Evolutionary conservation across 2,888 invertebrate genomes (phyloP).

Genomic region (Patella caerulea): DNA sequence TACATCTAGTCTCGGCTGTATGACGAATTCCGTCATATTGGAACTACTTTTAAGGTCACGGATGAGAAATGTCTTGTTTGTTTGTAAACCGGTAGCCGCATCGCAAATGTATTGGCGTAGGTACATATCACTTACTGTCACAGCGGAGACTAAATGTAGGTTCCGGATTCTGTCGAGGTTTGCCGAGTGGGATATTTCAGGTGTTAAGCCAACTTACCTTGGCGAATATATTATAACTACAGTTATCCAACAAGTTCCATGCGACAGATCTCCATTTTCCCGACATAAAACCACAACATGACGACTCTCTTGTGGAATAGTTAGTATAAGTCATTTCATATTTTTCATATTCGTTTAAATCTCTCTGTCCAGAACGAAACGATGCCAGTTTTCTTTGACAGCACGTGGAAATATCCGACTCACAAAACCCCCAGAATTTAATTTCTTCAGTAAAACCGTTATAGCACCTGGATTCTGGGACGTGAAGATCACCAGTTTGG

Average conservation of each 20-base stretch:
- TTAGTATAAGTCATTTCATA: background rate
- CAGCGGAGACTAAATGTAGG: too few species aligned
- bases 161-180: too few species aligned
- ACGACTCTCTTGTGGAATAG: background rate
- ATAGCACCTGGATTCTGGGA: conserved; percentile 9
- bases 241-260: background rate
- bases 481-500: conserved; percentile 16
- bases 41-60: too few species aligned
- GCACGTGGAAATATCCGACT: background rate
- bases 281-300: background rate
- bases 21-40: too few species aligned
- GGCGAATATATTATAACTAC: background rate
- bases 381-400: background rate
- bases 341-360: background rate
- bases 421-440: background rate
- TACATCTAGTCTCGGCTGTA: too few species aligned
- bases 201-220: background rate
- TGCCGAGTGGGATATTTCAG: too few species aligned
- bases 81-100: too few species aligned
- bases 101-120: too few species aligned
- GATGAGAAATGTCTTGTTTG: too few species aligned
- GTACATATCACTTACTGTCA: too few species aligned
- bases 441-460: background rate
- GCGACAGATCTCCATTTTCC: background rate
- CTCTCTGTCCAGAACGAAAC: background rate